These are phyloP conservation scores for Pinctada fucata DNA, from an alignment of 2,888 invertebrate genomes.

Conservation along the genomic window DNA sequence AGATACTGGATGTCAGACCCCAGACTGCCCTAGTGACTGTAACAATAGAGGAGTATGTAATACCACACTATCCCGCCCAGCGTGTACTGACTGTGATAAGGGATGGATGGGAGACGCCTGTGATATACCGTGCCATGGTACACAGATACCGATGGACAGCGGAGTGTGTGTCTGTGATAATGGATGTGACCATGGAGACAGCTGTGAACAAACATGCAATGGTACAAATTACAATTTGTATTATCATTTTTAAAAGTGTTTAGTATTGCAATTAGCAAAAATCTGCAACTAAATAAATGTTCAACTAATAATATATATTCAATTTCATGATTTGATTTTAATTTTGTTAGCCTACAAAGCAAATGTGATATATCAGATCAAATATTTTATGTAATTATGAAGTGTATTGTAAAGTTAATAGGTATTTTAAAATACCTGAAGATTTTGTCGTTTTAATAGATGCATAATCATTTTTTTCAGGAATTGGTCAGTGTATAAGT, in stretches of 20 bases:
- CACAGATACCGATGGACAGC: constrained; percentile 59
- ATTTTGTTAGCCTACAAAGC: too few relatives aligned
- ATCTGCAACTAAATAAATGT: too few relatives aligned
- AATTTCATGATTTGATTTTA: too few relatives aligned
- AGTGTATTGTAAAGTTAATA: too few relatives aligned
- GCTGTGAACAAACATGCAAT: constrained; percentile 29
- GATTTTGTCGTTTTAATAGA: too few relatives aligned
- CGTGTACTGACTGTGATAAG: constrained; percentile 55
- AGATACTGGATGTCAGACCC: constrained; percentile 61
- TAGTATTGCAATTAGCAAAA: too few relatives aligned
- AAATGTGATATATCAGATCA: too few relatives aligned
- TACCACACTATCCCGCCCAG: constrained; percentile 52
- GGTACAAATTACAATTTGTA: neutral
- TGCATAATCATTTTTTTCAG: neutral
- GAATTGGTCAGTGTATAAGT: constrained; percentile 29
- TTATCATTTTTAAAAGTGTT: too few relatives aligned
- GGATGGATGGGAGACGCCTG: constrained; percentile 68
- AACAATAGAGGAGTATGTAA: constrained; percentile 56
- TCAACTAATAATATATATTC: too few relatives aligned
- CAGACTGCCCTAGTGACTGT: constrained; percentile 60
- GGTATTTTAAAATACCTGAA: too few relatives aligned
- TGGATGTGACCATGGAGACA: constrained; percentile 56
- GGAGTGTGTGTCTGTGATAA: constrained; percentile 58
- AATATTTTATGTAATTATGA: too few relatives aligned
- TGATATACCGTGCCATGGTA: constrained; percentile 59